Base-by-base conservation (phyloP, 2,797 vertebrate species). In the Huso huso region DNA sequence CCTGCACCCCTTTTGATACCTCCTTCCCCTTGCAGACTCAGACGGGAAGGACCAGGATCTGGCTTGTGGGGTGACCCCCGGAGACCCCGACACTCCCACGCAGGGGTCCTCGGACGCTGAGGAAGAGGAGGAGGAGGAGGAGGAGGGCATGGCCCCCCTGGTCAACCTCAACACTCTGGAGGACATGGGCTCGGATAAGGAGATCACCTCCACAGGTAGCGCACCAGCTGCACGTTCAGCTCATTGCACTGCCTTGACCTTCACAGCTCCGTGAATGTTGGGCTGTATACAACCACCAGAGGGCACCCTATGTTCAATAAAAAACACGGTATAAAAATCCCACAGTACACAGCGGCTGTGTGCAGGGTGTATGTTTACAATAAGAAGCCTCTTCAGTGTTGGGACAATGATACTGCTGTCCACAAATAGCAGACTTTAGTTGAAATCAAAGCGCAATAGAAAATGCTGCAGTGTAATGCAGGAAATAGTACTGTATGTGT, bases 91-190 rank as follows among this genome's bases (percentile, higher is more conserved):
- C 70, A 87, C 83, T 65, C 81, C 85, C 53, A 81, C 73, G 48
- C 85, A 80, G 64, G 84, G 83, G 64, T 83, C 83, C 77, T 87
- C 87, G 7, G 86, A 90, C 5, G 82, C 82, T 37, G 23, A 37
- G 23, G 23, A 37, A 37, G 23, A 37, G 1, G 71, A 76, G 0
- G 75, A 87, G 69, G 78, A 86, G 49, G 84, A 85, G 23, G 81
- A 82, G 62, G 81, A 84, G 58, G 50, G 80, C 61, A 73, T 89
- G 48, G 80, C 71, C 66, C 64, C 83, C 49, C 82, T 83, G 73
- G 78, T 89, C 68, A 84, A 84, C 55, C 84, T 89, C 75, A 89
- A 86, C 81, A 89, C 87, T 23, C 87, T 89, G 79, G 88, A 91
- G 70, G 89, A 90, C 71, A 84, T 91, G 37, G 85, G 87, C 71